Evolutionary conservation across 2,888 invertebrate genomes (phyloP).

Genomic region (Melangyna quadrimaculata): DNA sequence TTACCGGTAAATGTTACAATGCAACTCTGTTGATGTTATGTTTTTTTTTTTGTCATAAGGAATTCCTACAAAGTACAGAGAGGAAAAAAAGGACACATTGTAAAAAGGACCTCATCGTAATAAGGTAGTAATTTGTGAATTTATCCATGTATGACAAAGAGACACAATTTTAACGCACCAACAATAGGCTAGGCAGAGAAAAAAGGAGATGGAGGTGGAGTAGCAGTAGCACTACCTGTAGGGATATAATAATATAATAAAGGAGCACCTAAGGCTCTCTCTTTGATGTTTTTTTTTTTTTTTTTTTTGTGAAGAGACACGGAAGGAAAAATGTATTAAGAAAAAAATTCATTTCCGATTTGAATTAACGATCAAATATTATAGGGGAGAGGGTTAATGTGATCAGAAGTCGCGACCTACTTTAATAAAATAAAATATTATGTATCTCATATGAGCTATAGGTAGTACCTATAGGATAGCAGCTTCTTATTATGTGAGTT

Average conservation of each 20-base stretch:
- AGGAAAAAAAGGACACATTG: not conserved
- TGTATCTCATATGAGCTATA: constrained; percentile 39
- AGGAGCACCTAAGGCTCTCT: constrained; percentile 58
- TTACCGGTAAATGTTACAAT: constrained; percentile 12
- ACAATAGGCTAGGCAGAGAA: not conserved
- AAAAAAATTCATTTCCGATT: constrained; percentile 68
- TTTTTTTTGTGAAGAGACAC: not conserved
- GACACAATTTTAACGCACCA: constrained; percentile 65
- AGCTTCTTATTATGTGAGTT: constrained; percentile 16
- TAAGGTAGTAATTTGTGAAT: constrained; percentile 73
- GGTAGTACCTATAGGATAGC: not conserved
- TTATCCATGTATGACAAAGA: constrained; percentile 74
- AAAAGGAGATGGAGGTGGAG: constrained; percentile 41
- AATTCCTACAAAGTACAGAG: constrained; percentile 1
- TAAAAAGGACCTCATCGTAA: constrained; percentile 62
- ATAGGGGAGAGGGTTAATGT: constrained; percentile 69
- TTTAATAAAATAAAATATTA: constrained; percentile 12
- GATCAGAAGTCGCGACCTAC: constrained; percentile 66
- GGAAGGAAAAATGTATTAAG: not conserved
- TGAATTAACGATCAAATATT: constrained; percentile 60
- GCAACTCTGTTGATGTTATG: constrained; percentile 42
- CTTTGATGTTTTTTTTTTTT: constrained; percentile 4
- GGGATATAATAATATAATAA: constrained; percentile 49
- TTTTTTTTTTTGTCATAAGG: not conserved
- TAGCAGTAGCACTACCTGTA: constrained; percentile 6